A percentile compares a stretch with the other conserved stretches of the same genome.
phyloP scores from a whole-genome alignment of 2,797 vertebrate species.

The Valencia hispanica region DNA sequence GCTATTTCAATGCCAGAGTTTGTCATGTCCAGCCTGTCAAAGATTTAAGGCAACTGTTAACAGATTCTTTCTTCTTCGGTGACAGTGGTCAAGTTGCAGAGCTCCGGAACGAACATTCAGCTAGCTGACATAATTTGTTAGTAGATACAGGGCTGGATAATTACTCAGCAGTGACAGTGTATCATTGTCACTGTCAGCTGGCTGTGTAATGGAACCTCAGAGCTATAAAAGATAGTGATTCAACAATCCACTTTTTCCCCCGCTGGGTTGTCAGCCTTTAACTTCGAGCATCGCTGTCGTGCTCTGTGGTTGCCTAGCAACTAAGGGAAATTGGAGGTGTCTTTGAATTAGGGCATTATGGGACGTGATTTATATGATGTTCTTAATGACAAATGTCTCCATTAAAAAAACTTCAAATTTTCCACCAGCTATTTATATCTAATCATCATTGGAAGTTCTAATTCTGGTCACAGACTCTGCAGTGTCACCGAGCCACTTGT shows the following conservation, averaged over 20 bases:
- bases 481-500: conserved; percentile 27
- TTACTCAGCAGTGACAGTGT: conserved; percentile 62
- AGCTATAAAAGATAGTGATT: conserved; percentile 69
- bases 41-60: conserved; percentile 4
- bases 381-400: conserved; percentile 61
- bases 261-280: conserved; percentile 59
- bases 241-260: conserved; percentile 63
- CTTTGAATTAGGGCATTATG: conserved; percentile 74
- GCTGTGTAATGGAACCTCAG: conserved; percentile 59
- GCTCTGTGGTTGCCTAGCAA: conserved; percentile 80
- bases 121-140: conserved; percentile 36
- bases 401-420: conserved; percentile 44
- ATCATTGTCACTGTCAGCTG: conserved; percentile 69
- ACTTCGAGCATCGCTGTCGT: conserved; percentile 63
- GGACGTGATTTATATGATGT: conserved; percentile 57
- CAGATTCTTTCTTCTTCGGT: conserved; percentile 12
- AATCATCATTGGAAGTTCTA: conserved; percentile 36
- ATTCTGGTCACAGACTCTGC: conserved; percentile 46
- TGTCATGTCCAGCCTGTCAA: conserved; percentile 12
- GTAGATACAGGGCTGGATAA: conserved; percentile 43
- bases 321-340: conserved; percentile 73
- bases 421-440: conserved; percentile 20
- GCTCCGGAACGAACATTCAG: conserved; percentile 8
- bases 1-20: neutral
- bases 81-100: conserved; percentile 15